Base-by-base conservation (phyloP, 2,113 vertebrate genomes). In the Gobio gobio region DNA sequence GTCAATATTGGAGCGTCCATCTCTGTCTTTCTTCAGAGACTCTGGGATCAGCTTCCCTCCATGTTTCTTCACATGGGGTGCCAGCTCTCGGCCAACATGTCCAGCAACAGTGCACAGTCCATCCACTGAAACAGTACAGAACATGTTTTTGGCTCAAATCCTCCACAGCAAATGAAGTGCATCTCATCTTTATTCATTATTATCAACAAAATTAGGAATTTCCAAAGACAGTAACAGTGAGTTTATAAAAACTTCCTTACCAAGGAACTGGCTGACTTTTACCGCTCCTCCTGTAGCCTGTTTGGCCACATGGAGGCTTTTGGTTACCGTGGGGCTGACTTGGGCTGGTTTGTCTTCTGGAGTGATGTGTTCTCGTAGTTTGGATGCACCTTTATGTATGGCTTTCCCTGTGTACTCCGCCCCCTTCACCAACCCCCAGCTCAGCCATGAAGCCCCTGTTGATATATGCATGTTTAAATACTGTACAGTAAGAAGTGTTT, bases 401-500 rank as follows among this genome's bases (percentile, higher is more conserved):
- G 97, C 98, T 91, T 96, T 98, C 36, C 97, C 98, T 0, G 98
- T 99, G 87, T 95, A 97, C 89, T 99, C 98, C 3, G 98, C 98
- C 78, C 98, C 98, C 93, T 99, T 99, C 66, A 97, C 93, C 82
- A 99, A 93, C 61, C 98, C 97, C 97, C 97, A 98, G 91, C 97
- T 99, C 85, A 99, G 91, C 98, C 98, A 99, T 70, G 97, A 98
- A 7, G 98, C 98, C 89, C 98, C 98, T 99, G 90, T 86, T n/a
- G 64, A 61, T 85, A 91, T 86, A 89, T 54, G 16, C 51, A 18
- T 20, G 49, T 6, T 18, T 54, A 20, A 54, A 54, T 20, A 54
- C 16, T 54, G 51, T 54, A 54, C 16, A 54, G 18, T 54, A 54
- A 2, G 2, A 54, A 54, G 16, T 54, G 16, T 54, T 54, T 51